Base-by-base conservation (phyloP, 2,113 vertebrate species). In the Oreochromis spilurus region DNA sequence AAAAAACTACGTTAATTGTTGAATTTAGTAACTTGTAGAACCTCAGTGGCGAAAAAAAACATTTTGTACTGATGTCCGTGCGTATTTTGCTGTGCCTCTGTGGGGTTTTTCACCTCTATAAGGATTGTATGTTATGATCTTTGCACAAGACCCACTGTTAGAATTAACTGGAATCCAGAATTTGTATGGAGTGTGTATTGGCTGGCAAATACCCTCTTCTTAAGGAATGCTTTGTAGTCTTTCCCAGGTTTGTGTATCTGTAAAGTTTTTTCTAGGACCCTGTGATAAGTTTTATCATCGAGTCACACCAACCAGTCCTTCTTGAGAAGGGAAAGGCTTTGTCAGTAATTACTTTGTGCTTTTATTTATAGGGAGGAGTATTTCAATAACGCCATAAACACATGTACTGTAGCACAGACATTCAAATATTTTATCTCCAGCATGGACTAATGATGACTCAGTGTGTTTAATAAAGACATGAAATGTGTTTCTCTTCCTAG, bases 31-130 rank as follows among this genome's bases (percentile, higher is more conserved):
- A 17, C 67, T 48, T 29, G 13, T 48, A 29, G 67, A 75, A 29
- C 40, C 40, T 75, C 9, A 75, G 24, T 29, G 14, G 21, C 9
- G 14, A 17, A 48, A 43, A 48, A 0, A 0, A 0, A 2, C 24
- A 75, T 19, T 9, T 48, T 75, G 43, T 75, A 48, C 50, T 19
- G 40, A 75, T 75, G 24, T 75, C 14, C 1, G 0, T 19, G 16
- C 4, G 16, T 7, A 29, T 75, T 75, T 75, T 75, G 24, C 67
- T 75, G 40, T 29, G 24, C 14, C 24, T 48, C 8, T 48, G 21
- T 29, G 36, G 40, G 14, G 11, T 45, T 75, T 75, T 75, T 31
- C 43, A 75, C 9, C 29, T 50, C 9, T 48, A 29, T 48, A 3
- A 4, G 70, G 70, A 31, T 48, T 50, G 40, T 5, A 7, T 75